Evolutionary conservation across 1,140 invertebrate genomes (phyloP), one percentile per base, ranked within the genome.

Genomic region (Chymomyza costata): DNA sequence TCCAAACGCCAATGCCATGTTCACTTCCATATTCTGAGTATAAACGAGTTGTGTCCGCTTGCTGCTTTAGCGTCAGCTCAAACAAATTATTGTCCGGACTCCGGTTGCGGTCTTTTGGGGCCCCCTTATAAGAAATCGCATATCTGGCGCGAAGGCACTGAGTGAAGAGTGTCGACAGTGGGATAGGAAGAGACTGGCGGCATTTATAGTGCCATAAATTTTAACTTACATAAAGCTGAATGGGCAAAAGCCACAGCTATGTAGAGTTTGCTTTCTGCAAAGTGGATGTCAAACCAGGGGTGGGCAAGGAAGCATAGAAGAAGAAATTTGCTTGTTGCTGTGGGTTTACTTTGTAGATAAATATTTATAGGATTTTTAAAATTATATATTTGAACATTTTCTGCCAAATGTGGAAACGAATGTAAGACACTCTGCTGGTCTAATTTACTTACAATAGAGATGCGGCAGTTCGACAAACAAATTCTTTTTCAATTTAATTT

Each of bases 361-460:
- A 76, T 76, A 76, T 76, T 76, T 76, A 76, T 78, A 47, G 66
- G 50, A 61, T 41, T 53, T 66, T 63, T 71, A 78, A 76, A 63
- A 43, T 62, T 56, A 39, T n/a, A n/a, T n/a, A 78, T 66, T 57
- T 68, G 54, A n/a, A n/a, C n/a, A n/a, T n/a, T n/a, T n/a, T n/a
- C n/a, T 44, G 57, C 35, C 1, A 39, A 10, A 11, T 1, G 2
- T n/a, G 18, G 28, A 16, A 2, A 13, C 11, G 6, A 17, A 8
- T 3, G 11, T 1, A 8, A 14, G 25, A 8, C 38, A 21, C 59
- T 55, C 25, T 48, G 44, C 14, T n/a, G n/a, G n/a, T 47, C 63
- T 78, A 71, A 78, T 80, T 78, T 78, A 67, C 66, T 80, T 71
- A 56, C 71, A 63, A 80, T 76, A 59, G 50, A 66, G 31, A 28